Base-by-base conservation (phyloP, 2,888 invertebrate genomes). In the Ectemnius lituratus region DNA sequence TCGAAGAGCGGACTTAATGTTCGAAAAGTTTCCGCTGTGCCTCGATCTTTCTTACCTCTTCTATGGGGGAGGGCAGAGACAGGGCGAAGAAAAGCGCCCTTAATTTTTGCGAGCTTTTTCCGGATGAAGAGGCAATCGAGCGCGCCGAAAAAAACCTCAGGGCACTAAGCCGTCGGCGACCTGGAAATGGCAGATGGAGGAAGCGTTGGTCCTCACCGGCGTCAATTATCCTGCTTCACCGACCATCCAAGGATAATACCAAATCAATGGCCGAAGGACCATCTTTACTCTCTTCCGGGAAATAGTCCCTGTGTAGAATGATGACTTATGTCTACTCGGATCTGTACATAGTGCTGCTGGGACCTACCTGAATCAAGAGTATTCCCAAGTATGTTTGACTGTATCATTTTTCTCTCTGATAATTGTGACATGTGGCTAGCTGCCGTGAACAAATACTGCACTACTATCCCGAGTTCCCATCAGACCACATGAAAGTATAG, bases 91-190 rank as follows among this genome's bases (percentile, higher is more conserved):
- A 60, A 68, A 70, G 60, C 64, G 65, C 60, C 60, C 77, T 67
- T 68, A 69, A 78, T 78, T 71, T 61, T 61, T 47, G 60, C 69
- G 69, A 77, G 69, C 71, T 65, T 75, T 75, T 79, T 77, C 78
- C 72, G 18, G 62, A 60, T 60, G 69, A 72, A 14, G 16, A n/a
- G 57, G 57, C 74, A 70, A 67, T 59, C 67, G 71, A 56, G 62
- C 70, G 59, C 59, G 28, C 59, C 67, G 57, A 37, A 57, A 72
- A 71, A 64, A 70, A 73, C 46, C 56, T 46, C 45, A 58, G 58
- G 57, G 65, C 63, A 73, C 61, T 62, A 66, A 70, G 63, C 64
- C 62, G 66, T 18, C 64, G 66, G 37, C 69, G 66, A 65, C 37
- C 64, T 67, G 67, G 37, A 71, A 71, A 66, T 65, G 49, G 49